Conservation (phyloP, 2,888 invertebrate genomes). For the Melanchra persicariae region DNA sequence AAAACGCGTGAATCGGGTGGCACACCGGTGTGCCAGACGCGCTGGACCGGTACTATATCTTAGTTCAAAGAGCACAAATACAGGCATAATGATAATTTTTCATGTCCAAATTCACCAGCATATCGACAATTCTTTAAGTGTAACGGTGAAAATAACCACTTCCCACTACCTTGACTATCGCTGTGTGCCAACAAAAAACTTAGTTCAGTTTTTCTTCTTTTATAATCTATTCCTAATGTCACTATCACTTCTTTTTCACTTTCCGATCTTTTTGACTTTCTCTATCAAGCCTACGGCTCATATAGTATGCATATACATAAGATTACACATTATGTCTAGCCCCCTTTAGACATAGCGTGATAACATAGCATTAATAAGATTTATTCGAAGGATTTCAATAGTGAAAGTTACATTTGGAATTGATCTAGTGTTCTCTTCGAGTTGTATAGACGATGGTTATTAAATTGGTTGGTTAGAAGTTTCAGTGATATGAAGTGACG, state of each 20-base stretch:
- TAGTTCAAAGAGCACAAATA: no score
- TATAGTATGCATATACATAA: slow-evolving; percentile 48
- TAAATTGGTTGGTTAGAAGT: neutral
- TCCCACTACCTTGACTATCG: neutral
- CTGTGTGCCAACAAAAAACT: slow-evolving; percentile 3
- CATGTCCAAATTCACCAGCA: no score
- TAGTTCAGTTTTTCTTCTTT: neutral
- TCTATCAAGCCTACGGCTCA: slow-evolving; percentile 35
- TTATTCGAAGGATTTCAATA: slow-evolving; percentile 55
- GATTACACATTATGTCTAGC: slow-evolving; percentile 38
- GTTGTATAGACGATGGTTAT: neutral
- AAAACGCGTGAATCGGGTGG: no score
- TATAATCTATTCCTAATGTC: slow-evolving; percentile 18
- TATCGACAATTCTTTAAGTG: no score
- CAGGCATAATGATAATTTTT: no score
- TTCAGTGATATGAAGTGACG: neutral
- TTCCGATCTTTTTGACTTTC: slow-evolving; percentile 41
- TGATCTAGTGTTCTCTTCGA: slow-evolving; percentile 32
- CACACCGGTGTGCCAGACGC: no score
- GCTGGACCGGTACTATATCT: no score
- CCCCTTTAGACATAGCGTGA: slow-evolving; percentile 63
- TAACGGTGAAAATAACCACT: no score
- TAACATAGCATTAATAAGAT: slow-evolving; percentile 50
- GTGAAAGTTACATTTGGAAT: slow-evolving; percentile 57
- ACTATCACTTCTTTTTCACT: slow-evolving; percentile 15